Conservation (phyloP, 2,888 invertebrate genomes). For the Lithophane leautieri region DNA sequence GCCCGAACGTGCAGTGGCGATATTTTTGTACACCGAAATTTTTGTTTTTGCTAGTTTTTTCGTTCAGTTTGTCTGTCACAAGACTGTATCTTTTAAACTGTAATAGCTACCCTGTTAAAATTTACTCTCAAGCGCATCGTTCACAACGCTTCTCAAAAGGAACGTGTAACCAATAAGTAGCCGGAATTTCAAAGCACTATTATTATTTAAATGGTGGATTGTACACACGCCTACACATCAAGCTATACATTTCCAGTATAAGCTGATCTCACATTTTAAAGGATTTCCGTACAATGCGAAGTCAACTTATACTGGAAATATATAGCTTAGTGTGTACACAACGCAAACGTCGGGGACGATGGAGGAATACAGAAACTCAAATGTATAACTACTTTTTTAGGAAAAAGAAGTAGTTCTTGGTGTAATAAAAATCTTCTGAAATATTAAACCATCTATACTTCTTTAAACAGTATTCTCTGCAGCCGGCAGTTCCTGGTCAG, state of each 20-base stretch:
- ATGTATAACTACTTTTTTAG: background rate
- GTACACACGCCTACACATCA: too few species aligned
- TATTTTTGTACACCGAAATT: too few species aligned
- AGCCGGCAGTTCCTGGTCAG: constrained; percentile 69
- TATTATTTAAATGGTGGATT: background rate
- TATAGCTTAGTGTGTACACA: background rate
- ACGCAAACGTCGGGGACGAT: background rate
- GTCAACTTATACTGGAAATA: too few species aligned
- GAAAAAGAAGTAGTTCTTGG: background rate
- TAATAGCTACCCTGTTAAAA: too few species aligned
- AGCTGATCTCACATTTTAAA: too few species aligned
- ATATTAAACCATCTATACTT: constrained; percentile 26
- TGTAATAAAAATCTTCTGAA: background rate
- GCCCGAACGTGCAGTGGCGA: too few species aligned
- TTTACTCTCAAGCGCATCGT: too few species aligned
- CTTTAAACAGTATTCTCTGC: constrained; percentile 29
- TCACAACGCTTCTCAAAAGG: background rate
- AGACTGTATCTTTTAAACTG: too few species aligned
- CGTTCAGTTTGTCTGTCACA: too few species aligned
- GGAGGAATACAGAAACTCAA: background rate
- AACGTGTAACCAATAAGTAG: background rate
- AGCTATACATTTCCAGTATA: too few species aligned
- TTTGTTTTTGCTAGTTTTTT: too few species aligned
- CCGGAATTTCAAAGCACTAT: background rate
- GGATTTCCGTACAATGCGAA: too few species aligned